Conservation (phyloP, 35 echinoderm and acorn worm species). For the Lytechinus variegatus region DNA sequence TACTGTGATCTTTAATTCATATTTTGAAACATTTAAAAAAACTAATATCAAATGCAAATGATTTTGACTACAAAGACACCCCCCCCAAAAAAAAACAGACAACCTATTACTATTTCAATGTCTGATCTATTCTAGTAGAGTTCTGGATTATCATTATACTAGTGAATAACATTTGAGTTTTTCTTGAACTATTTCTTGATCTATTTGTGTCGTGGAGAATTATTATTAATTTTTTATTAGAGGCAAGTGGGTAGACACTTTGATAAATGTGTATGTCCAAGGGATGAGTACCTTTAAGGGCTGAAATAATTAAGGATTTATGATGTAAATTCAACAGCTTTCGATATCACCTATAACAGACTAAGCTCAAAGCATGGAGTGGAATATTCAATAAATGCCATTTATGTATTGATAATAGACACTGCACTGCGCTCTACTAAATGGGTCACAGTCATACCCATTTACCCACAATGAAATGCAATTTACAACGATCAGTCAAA, state of each 20-base stretch:
- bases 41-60: no score
- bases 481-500: not conserved
- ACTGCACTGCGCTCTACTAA: not conserved
- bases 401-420: not conserved
- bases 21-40: no score
- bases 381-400: not conserved
- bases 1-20: no score
- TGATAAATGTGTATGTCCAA: not conserved
- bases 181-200: not conserved
- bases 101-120: not conserved
- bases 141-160: not conserved
- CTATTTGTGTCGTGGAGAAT: no score
- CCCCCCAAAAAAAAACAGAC: no score
- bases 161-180: not conserved
- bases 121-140: not conserved
- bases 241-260: no score
- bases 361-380: not conserved
- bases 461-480: not conserved
- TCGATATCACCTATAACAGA: not conserved
- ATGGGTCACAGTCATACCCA: not conserved
- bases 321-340: not conserved
- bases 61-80: no score
- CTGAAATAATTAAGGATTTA: not conserved
- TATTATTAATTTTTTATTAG: no score
- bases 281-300: not conserved